A percentile compares a stretch with the other conserved stretches of the same genome.
Evolutionary conservation across 2,113 vertebrate species (phyloP).

Genomic region (Capreolus pygargus): DNA sequence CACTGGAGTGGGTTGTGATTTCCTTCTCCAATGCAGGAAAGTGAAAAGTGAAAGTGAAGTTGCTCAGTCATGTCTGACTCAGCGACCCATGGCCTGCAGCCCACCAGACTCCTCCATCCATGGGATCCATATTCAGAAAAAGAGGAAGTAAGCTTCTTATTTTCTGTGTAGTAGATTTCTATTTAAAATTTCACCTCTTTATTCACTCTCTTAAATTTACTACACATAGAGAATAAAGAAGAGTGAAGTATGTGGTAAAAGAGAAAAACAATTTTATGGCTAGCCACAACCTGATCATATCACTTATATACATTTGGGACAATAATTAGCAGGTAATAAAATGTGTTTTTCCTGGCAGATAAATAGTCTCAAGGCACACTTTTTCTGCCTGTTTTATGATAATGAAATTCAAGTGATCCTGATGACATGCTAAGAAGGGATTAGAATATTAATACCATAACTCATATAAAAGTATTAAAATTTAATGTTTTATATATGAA

Average conservation of each 20-base stretch:
- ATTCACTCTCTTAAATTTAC: slow-evolving; percentile 38
- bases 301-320: slow-evolving; percentile 16
- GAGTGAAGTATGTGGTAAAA: slow-evolving; percentile 6
- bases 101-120: not conserved
- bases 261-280: slow-evolving; percentile 38
- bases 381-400: slow-evolving; percentile 21
- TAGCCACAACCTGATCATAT: slow-evolving; percentile 14
- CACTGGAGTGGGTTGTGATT: not conserved
- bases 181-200: not conserved
- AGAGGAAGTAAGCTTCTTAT: not conserved
- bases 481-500: not conserved
- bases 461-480: not conserved
- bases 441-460: not conserved
- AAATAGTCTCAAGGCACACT: not conserved
- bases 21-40: not conserved
- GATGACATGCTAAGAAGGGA: not conserved
- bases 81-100: not conserved
- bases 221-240: not conserved
- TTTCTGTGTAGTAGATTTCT: not conserved
- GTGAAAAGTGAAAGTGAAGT: not conserved
- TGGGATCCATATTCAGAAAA: not conserved
- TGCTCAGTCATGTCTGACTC: not conserved
- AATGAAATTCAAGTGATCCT: not conserved
- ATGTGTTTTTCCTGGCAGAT: slow-evolving; percentile 53
- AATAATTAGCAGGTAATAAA: slow-evolving; percentile 61